Base-by-base conservation (phyloP, 2,797 vertebrate genomes). In the Halcyon badia region DNA sequence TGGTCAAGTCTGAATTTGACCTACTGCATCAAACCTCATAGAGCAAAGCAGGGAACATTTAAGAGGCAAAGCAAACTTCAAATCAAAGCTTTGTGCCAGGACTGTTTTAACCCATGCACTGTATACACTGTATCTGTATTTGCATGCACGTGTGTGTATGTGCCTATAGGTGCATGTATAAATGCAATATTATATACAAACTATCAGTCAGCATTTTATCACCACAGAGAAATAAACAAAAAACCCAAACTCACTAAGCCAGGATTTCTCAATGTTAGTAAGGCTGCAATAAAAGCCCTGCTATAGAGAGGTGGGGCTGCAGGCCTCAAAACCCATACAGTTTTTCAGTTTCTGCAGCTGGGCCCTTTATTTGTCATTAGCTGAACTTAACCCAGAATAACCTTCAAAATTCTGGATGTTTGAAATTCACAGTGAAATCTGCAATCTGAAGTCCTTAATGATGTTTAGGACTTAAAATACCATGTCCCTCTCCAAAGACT, bases 151-250 rank as follows among this genome's bases (percentile, higher is more conserved):
- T 6, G 4, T 33, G 21, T 21, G 15, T 18, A 9, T 26, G 12
- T 61, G 30, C 17, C 3, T 58, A 2, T 20, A 39, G 11, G 3
- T 76, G 54, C 33, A 8, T 3, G 5, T 90, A 14, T 69, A 72
- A 64, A 66, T 26, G 8, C 21, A 75, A 25, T 11, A 7, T 69
- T 48, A 49, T 8, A 64, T 49, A 33, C 48, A 42, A 88, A 39
- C 42, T 68, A 14, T 41, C 54, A 44, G 48, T 21, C 18, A 5
- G 42, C 52, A 73, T 62, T 95, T 80, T 33, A 16, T 87, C 49
- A 58, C 41, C 20, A 48, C 61, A 73, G 85, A 79, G 54, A 75
- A 82, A 51, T 72, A 90, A 95, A 91, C 54, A 94, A 82, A 95
- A 87, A n/a, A 0, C 4, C 13, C 39, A 64, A 66, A 60, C 17